These are phyloP conservation scores for Xerus inauris DNA, from an alignment of 2,113 vertebrate species.

Conservation along the genomic window DNA sequence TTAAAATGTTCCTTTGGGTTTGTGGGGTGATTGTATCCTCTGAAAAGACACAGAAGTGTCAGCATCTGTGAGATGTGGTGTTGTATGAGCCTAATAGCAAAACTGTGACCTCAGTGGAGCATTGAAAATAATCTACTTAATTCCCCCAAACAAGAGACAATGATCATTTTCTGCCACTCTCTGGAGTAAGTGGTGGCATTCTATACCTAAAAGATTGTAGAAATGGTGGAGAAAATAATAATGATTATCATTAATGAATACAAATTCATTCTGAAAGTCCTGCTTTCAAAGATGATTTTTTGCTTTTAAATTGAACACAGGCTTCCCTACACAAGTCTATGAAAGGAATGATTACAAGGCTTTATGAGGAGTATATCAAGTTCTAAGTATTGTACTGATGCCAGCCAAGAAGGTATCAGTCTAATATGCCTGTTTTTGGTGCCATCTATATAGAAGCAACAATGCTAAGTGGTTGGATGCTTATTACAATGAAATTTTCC, in stretches of 20 bases:
- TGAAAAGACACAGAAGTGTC: not conserved
- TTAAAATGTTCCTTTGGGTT: constrained; percentile 4
- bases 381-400: not conserved
- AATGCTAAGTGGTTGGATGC: not conserved
- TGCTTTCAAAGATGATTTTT: not conserved
- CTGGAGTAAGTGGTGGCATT: not conserved
- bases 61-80: not conserved
- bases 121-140: not conserved
- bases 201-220: not conserved
- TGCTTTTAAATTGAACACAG: constrained; percentile 20
- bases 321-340: not conserved
- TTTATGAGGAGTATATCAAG: not conserved
- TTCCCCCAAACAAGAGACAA: not conserved
- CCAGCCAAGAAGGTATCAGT: not conserved
- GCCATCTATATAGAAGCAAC: not conserved
- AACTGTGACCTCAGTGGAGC: not conserved
- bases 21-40: not conserved
- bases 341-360: not conserved
- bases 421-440: not conserved
- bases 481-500: constrained; percentile 21
- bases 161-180: constrained; percentile 16
- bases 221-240: not conserved
- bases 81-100: constrained; percentile 1
- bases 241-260: not conserved
- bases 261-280: constrained; percentile 14